phyloP scores from a whole-genome alignment of 2,113 vertebrate genomes.

The Oryzias celebensis region DNA sequence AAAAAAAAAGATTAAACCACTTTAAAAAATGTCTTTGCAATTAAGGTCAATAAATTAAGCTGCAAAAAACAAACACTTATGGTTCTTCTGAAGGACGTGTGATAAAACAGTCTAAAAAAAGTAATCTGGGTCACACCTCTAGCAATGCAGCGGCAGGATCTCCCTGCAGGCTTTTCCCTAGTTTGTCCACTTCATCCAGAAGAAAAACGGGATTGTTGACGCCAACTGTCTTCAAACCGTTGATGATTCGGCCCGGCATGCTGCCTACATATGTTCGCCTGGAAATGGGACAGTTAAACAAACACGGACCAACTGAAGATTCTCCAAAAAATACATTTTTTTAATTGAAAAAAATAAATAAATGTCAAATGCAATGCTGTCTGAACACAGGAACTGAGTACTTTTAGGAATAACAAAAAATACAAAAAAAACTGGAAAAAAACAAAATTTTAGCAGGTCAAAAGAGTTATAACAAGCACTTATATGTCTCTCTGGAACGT shows the following conservation, averaged over 20 bases:
- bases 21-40: no score
- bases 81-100: not conserved
- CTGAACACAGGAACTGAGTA: not conserved
- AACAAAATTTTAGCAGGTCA: not conserved
- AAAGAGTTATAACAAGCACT: not conserved
- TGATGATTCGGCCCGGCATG: slow-evolving; percentile 97
- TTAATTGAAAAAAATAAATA: not conserved
- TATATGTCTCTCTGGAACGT: not conserved
- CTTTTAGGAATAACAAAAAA: not conserved
- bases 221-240: slow-evolving; percentile 90
- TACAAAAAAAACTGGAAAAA: not conserved
- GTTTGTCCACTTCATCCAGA: slow-evolving; percentile 95
- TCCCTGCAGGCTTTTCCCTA: slow-evolving; percentile 94
- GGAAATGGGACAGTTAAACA: not conserved
- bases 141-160: slow-evolving; percentile 94
- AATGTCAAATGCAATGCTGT: rapidly evolving
- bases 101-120: not conserved
- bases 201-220: slow-evolving; percentile 97
- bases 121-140: slow-evolving; percentile 80
- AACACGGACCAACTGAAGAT: not conserved
- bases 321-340: not conserved
- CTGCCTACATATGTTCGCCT: slow-evolving; percentile 97
- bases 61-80: no score
- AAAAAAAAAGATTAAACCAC: no score
- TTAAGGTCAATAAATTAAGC: no score